Conservation (phyloP, 2,113 vertebrate genomes). For the Hirundichthys speculiger region DNA sequence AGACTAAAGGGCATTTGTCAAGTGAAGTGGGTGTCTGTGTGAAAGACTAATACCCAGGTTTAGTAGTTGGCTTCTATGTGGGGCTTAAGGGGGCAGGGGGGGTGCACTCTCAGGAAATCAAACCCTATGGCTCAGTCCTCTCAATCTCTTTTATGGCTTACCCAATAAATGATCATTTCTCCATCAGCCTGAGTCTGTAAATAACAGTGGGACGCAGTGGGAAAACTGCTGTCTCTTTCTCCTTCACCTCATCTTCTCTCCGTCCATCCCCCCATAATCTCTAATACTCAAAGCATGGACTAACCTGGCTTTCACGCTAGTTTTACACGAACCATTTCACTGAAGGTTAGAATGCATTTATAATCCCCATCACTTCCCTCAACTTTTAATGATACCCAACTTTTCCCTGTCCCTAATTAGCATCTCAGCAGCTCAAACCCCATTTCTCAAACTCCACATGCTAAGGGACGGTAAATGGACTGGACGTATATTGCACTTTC, state of each 20-base stretch:
- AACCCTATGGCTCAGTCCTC: slow-evolving; percentile 66
- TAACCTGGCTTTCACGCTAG: slow-evolving; percentile 18
- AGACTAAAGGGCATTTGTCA: slow-evolving; percentile 65
- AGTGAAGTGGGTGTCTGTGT: slow-evolving; percentile 59
- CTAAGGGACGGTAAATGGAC: too few species aligned
- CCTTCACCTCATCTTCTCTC: slow-evolving; percentile 15
- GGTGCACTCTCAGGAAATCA: slow-evolving; percentile 71
- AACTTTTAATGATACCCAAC: slow-evolving; percentile 21
- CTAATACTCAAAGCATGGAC: slow-evolving; percentile 6
- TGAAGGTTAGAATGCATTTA: slow-evolving; percentile 44
- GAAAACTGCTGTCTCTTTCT: slow-evolving; percentile 43
- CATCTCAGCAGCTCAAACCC: slow-evolving; percentile 41
- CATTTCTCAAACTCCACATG: slow-evolving; percentile 6
- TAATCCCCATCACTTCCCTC: slow-evolving; percentile 22
- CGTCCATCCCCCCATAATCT: neutral
- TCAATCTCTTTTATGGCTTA: slow-evolving; percentile 78
- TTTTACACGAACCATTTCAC: slow-evolving; percentile 43
- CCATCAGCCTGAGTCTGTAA: slow-evolving; percentile 56
- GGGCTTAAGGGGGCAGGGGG: slow-evolving; percentile 55
- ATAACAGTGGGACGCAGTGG: slow-evolving; percentile 58
- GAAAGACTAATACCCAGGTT: slow-evolving; percentile 56
- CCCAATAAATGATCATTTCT: slow-evolving; percentile 74
- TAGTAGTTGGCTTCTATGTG: slow-evolving; percentile 49
- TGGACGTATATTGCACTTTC: too few species aligned
- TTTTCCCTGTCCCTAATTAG: slow-evolving; percentile 25